Evolutionary conservation across 2,888 invertebrate species (phyloP), one percentile per base, ranked within the genome.

Genomic region (Eudasyphora cyanicolor): DNA sequence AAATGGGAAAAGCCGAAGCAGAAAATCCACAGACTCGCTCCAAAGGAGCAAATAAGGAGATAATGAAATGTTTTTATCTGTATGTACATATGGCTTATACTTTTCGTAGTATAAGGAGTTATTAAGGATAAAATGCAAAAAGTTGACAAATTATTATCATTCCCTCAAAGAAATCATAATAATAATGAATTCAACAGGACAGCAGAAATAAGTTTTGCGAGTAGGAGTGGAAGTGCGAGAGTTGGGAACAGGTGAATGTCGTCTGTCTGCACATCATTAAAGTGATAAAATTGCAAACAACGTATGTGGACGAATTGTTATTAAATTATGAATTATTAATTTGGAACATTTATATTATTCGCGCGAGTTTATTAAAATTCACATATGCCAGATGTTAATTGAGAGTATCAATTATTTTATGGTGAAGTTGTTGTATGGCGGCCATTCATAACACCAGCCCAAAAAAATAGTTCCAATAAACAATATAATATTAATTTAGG

Each of bases 321-420:
- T n/a, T 60, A 29, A 60, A 60, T 60, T n/a, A 60, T 60, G 29
- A 29, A 60, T 60, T 60, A 60, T 60, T 60, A 29, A 60, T 60
- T 60, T 60, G 32, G n/a, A 29, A n/a, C 19, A 27, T 6, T 60
- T 29, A 19, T 54, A 21, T 54, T 21, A 19, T 60, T 29, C 5
- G 3, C 14, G n/a, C 14, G 21, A 49, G n/a, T 29, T 14, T 60
- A 60, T 57, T 57, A 57, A 57, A 21, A 57, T 57, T 57, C 60
- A 32, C 32, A 60, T 17, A 60, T 29, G 21, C 32, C 60, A 14
- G 17, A 5, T 29, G 60, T 60, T n/a, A 60, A 60, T 60, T 60
- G 32, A 60, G n/a, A 60, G n/a, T n/a, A 29, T 54, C 8, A 54
- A 54, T 54, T 24, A 54, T n/a, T n/a, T n/a, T n/a, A n/a, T n/a